Conservation (phyloP, 2,113 vertebrate genomes). For the Scatophagus argus region DNA sequence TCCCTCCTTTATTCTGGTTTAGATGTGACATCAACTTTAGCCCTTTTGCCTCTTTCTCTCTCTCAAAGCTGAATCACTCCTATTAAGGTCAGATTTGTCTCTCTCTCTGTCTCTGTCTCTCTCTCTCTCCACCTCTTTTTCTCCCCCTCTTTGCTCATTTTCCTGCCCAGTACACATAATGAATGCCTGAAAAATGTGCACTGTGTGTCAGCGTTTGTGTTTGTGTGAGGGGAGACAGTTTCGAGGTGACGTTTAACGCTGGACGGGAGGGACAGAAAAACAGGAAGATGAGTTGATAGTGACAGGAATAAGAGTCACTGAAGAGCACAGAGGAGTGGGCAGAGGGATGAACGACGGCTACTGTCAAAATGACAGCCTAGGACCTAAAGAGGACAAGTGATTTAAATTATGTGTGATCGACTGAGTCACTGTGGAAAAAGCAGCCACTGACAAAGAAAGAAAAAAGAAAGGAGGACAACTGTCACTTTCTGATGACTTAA, state of each 20-base stretch:
- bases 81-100: conserved; percentile 60
- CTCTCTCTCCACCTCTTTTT: conserved; percentile 2
- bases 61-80: conserved; percentile 47
- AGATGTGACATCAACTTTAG: conserved; percentile 1
- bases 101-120: conserved; percentile 6
- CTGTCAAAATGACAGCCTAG: conserved; percentile 27
- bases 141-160: conserved; percentile 63
- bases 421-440: conserved; percentile 37
- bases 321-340: not conserved
- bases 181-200: conserved; percentile 70
- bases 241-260: conserved; percentile 37
- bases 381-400: conserved; percentile 1
- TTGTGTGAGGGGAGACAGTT: conserved; percentile 24
- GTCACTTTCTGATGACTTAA: not conserved
- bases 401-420: not conserved
- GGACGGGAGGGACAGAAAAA: conserved; percentile 14
- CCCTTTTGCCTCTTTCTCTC: not conserved
- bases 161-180: conserved; percentile 77
- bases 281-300: conserved; percentile 23
- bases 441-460: conserved; percentile 3
- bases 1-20: conserved; percentile 20
- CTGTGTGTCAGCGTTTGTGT: conserved; percentile 43
- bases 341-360: conserved; percentile 35
- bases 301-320: conserved; percentile 22
- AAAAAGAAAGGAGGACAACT: not conserved